Percentiles rank a stretch among this genome's conserved stretches.
Conservation (phyloP, 1,140 invertebrate genomes). For the Gryon sp. region DNA sequence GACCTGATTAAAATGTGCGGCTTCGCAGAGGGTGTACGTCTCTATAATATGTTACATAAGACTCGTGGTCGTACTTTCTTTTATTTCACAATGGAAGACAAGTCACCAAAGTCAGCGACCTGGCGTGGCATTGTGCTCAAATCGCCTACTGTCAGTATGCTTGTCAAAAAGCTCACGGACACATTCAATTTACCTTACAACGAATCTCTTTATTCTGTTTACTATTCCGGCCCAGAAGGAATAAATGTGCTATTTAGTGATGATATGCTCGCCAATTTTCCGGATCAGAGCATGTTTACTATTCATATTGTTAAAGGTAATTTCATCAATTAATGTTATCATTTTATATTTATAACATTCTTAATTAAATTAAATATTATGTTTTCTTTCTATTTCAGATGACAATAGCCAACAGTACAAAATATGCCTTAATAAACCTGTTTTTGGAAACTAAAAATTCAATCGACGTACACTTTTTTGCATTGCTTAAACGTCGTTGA, state of each 20-base stretch:
- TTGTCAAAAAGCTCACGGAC: conserved; percentile 84
- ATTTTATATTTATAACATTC: neutral
- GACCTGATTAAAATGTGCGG: conserved; percentile 52
- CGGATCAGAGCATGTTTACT: conserved; percentile 83
- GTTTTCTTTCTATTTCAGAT: conserved; percentile 65
- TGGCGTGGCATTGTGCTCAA: conserved; percentile 91
- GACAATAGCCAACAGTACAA: conserved; percentile 59
- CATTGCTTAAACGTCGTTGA: conserved; percentile 17
- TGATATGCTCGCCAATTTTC: conserved; percentile 84
- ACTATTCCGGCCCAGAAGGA: conserved; percentile 86
- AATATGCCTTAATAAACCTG: conserved; percentile 43
- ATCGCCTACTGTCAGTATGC: conserved; percentile 82
- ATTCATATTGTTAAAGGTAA: conserved; percentile 80
- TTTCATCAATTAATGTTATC: neutral
- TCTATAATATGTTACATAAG: conserved; percentile 46
- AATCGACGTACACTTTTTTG: neutral
- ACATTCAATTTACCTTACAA: conserved; percentile 80
- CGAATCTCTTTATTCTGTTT: conserved; percentile 83
- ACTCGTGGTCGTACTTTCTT: conserved; percentile 75
- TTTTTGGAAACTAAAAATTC: conserved; percentile 37
- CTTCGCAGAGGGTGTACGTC: conserved; percentile 34
- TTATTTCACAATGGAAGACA: conserved; percentile 86
- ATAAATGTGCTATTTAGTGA: conserved; percentile 88
- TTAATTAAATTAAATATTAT: conserved; percentile 3
- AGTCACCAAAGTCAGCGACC: conserved; percentile 73